Conservation (phyloP, 2,797 vertebrate species). For the Peromyscus nudipes region DNA sequence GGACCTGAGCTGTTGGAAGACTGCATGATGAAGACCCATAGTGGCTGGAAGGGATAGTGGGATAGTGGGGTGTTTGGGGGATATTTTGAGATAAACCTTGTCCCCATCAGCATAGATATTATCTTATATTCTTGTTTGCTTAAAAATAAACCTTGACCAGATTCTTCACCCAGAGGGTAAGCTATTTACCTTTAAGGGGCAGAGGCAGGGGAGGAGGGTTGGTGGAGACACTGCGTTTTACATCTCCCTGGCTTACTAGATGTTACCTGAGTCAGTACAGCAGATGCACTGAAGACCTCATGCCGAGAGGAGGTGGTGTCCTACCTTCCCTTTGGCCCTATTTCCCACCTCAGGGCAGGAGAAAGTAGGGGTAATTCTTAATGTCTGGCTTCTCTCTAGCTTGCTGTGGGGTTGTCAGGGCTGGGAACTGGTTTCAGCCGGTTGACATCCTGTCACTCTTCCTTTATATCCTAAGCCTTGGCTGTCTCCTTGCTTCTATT, state of each 20-base stretch:
- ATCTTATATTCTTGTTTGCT: neutral
- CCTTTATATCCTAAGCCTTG: neutral
- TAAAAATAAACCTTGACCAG: constrained; percentile 3
- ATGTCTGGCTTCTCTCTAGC: neutral
- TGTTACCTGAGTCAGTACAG: neutral
- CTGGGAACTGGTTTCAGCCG: neutral
- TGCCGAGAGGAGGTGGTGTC: neutral
- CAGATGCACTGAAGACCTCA: neutral
- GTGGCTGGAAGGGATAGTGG: neutral
- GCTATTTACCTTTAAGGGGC: neutral
- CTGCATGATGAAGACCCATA: neutral
- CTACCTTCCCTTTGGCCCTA: neutral
- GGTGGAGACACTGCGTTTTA: neutral
- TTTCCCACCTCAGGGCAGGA: neutral
- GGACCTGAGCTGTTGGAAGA: neutral
- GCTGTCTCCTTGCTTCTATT: constrained; percentile 74
- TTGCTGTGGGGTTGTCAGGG: neutral
- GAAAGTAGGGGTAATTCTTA: neutral
- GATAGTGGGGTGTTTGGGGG: neutral
- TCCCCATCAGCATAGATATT: neutral
- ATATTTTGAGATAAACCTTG: neutral
- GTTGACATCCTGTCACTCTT: constrained; percentile 69
- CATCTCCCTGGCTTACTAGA: neutral
- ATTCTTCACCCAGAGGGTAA: neutral
- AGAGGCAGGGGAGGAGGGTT: neutral